Evolutionary conservation across 2,888 invertebrate genomes (phyloP).

Genomic region (Cataglyphis livida): DNA sequence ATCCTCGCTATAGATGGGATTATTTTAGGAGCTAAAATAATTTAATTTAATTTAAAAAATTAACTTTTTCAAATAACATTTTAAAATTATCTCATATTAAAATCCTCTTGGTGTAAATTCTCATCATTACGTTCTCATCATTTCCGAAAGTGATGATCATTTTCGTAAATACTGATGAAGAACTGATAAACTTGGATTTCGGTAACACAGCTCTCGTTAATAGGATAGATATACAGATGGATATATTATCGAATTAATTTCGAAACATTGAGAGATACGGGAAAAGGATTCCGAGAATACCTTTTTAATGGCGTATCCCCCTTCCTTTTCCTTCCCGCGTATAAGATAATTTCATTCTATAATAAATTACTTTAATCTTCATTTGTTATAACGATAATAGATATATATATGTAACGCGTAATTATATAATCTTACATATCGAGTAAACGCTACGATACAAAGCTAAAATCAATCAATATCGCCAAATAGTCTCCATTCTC

Average conservation of each 20-base stretch:
- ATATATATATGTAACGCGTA: constrained; percentile 27
- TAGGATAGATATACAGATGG: constrained; percentile 29
- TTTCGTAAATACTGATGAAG: not conserved
- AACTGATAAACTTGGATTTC: not conserved
- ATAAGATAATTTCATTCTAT: constrained; percentile 37
- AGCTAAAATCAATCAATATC: constrained; percentile 57
- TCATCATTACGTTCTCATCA: constrained; percentile 22
- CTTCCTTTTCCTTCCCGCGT: not conserved
- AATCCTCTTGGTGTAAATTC: not conserved
- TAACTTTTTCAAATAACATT: not conserved
- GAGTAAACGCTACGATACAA: constrained; percentile 45
- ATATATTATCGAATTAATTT: constrained; percentile 46
- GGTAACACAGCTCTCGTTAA: constrained; percentile 28
- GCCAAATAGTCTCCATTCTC: constrained; percentile 45
- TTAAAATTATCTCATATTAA: not conserved
- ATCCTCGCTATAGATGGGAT: not conserved
- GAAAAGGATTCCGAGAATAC: constrained; percentile 6
- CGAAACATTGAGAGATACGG: constrained; percentile 41
- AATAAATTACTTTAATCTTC: constrained; percentile 50
- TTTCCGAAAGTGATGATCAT: not conserved
- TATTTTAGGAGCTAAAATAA: not conserved
- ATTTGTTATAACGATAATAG: constrained; percentile 48
- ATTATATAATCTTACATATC: constrained; percentile 40
- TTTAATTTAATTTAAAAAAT: not conserved
- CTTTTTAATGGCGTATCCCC: constrained; percentile 1